Evolutionary conservation across 2,113 vertebrate species (phyloP).

Genomic region (Ailurus styani): DNA sequence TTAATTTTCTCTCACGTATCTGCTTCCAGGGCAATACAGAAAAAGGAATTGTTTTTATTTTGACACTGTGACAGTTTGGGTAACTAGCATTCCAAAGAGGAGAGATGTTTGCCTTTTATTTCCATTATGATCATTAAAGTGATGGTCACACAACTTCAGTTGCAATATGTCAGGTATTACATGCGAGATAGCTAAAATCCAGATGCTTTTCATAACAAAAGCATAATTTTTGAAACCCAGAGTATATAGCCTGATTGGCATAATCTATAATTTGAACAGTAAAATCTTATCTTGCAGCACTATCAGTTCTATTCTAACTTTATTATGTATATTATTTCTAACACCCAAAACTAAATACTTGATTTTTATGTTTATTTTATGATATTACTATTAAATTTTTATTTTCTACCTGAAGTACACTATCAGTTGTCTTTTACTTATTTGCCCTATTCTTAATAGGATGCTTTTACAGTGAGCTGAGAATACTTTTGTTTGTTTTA

Average conservation of each 20-base stretch:
- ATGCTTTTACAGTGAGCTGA: not conserved
- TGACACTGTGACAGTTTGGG: not conserved
- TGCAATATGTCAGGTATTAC: constrained; percentile 20
- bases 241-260: constrained; percentile 24
- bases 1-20: constrained; percentile 20
- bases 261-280: constrained; percentile 59
- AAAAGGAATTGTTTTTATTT: constrained; percentile 11
- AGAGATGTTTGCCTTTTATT: not conserved
- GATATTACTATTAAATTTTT: constrained; percentile 76
- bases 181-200: constrained; percentile 25
- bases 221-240: constrained; percentile 22
- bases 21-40: not conserved
- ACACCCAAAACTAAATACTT: constrained; percentile 74
- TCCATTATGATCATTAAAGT: not conserved
- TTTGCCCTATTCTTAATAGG: constrained; percentile 12
- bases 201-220: constrained; percentile 39
- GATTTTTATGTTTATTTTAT: constrained; percentile 78
- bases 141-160: not conserved
- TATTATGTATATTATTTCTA: constrained; percentile 77
- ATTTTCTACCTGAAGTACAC: constrained; percentile 54
- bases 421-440: constrained; percentile 32
- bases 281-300: constrained; percentile 63
- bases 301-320: constrained; percentile 60
- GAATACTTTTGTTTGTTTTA: not conserved
- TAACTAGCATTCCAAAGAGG: not conserved